Evolutionary conservation across 2,888 invertebrate species (phyloP), one percentile per base, ranked within the genome.

Genomic region (Pyrrhosoma nymphula): DNA sequence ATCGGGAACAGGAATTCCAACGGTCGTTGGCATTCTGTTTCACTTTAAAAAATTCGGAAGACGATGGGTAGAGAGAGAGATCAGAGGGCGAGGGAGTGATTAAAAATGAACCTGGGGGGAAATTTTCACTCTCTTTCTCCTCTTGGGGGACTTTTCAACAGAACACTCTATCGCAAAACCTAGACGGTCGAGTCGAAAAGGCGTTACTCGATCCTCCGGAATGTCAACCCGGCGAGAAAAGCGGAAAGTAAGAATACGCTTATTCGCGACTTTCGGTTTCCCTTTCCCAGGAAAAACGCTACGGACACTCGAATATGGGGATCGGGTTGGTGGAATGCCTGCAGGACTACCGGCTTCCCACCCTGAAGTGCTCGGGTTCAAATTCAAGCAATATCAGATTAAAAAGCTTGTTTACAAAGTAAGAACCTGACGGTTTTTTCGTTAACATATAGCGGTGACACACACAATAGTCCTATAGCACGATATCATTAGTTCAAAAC

Each of bases 1-100:
- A 82, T 82, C 82, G 82, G 35, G 82, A 82, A 82, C 82, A 82
- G 69, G 47, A n/a, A 69, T n/a, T 69, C 69, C 69, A 69, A n/a
- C n/a, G 47, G 26, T 35, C 12, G 82, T 8, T 35, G 35, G 82
- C 82, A 82, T 82, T 82, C 82, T 35, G 0, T 82, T 82, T 35
- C 82, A 23, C 82, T 8, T 18, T 6, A 8, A 35, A n/a, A 35
- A 82, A 26, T 82, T 82, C 82, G 82, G 69, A 82, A 35, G 16
- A 30, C 30, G 35, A 18, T 35, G 10, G 82, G 82, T 14, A 35
- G 82, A 75, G n/a, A n/a, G n/a, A 47, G 47, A 47, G 82, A 82
- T 82, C 35, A 18, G n/a, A 35, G 18, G 82, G 82, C 35, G 18
- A 82, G 82, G 16, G 35, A 69, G 35, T 26, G 82, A 35, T 35